A percentile compares a stretch with the other conserved stretches of the same genome.
These are phyloP conservation scores for Pseudocheirus occidentalis DNA, from an alignment of 2,797 vertebrate species.

Conservation along the genomic window DNA sequence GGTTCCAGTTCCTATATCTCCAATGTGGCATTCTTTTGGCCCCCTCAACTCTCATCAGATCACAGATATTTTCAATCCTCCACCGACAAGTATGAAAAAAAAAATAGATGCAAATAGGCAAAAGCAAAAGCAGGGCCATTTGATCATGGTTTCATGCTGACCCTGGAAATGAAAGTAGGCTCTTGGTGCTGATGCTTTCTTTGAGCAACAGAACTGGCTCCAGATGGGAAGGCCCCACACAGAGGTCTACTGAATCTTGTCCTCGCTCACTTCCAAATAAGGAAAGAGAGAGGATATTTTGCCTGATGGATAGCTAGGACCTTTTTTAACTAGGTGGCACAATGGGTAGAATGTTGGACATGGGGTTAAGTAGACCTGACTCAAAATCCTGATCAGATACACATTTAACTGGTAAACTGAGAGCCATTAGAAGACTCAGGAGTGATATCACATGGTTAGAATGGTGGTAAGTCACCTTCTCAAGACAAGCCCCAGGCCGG, in stretches of 20 bases:
- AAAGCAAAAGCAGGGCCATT: not conserved
- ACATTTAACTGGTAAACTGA: not conserved
- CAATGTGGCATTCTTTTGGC: not conserved
- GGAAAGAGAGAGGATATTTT: not conserved
- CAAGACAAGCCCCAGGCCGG: too few species aligned
- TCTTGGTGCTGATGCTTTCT: not conserved
- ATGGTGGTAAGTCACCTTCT: not conserved
- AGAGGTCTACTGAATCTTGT: not conserved
- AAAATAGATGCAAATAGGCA: not conserved
- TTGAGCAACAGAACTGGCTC: not conserved
- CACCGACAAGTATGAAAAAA: not conserved
- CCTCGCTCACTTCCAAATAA: not conserved
- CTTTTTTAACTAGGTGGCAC: not conserved
- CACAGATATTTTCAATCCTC: not conserved
- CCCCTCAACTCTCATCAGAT: not conserved
- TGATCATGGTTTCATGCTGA: not conserved
- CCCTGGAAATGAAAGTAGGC: not conserved
- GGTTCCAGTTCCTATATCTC: not conserved
- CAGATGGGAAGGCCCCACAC: not conserved
- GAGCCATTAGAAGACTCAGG: slow-evolving; percentile 23
- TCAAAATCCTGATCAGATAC: not conserved
- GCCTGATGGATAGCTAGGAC: not conserved
- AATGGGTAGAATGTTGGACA: not conserved
- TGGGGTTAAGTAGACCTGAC: not conserved
- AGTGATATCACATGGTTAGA: slow-evolving; percentile 37